Evolutionary conservation across 2,888 invertebrate species (phyloP).

Genomic region (Hemaris fuciformis): DNA sequence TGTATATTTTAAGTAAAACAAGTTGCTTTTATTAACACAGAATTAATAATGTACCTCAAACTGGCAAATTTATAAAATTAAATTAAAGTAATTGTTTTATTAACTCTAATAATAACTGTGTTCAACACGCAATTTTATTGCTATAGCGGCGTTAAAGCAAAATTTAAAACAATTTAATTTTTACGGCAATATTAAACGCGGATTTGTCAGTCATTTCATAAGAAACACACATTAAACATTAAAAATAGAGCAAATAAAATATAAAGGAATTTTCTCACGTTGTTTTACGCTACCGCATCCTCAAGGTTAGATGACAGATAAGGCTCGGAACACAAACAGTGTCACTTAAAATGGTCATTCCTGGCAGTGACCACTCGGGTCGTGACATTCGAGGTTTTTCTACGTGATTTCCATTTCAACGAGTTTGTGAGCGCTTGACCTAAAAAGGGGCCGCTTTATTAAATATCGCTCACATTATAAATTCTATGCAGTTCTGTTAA

Average conservation of each 20-base stretch:
- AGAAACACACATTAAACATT: neutral
- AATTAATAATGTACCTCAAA: too few relatives aligned
- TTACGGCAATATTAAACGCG: neutral
- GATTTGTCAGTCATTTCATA: neutral
- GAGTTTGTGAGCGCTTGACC: constrained; percentile 7
- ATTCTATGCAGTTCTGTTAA: neutral
- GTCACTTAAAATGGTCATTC: constrained; percentile 49
- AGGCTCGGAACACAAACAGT: constrained; percentile 36
- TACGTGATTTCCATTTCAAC: constrained; percentile 42
- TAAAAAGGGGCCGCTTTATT: neutral
- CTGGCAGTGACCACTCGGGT: constrained; percentile 58
- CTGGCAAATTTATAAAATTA: too few relatives aligned
- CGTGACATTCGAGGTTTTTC: constrained; percentile 49
- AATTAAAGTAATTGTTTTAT: too few relatives aligned
- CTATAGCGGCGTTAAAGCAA: too few relatives aligned
- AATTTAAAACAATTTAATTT: neutral
- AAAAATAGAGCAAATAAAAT: constrained; percentile 20
- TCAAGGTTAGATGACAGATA: constrained; percentile 68
- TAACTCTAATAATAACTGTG: too few relatives aligned
- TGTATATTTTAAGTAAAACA: too few relatives aligned
- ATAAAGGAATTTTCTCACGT: constrained; percentile 61
- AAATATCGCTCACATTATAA: neutral
- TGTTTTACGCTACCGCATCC: constrained; percentile 42
- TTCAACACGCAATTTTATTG: too few relatives aligned
- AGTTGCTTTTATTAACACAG: too few relatives aligned